Evolutionary conservation across 1,140 invertebrate species (phyloP), one percentile per base, ranked within the genome.

Genomic region (Choristoneura fumiferana): DNA sequence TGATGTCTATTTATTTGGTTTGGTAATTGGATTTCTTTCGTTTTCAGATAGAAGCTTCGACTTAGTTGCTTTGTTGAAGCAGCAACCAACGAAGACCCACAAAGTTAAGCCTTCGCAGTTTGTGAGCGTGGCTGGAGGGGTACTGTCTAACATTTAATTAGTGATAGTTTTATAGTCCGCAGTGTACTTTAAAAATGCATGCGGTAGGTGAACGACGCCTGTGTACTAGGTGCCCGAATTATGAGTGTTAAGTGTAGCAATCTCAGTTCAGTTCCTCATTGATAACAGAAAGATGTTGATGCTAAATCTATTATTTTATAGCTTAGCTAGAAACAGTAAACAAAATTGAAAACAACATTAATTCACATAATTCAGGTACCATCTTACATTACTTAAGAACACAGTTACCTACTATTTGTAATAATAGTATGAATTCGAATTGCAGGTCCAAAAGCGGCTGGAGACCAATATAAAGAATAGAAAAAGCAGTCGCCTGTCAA

Each of bases 11-110:
- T n/a, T n/a, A n/a, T n/a, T n/a, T n/a, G n/a, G n/a, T n/a, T 49
- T 2, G 10, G 43, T 49, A 9, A 14, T 36, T 56, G 10, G 34
- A 13, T 8, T 29, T 56, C 9, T 15, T 29, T 58, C 14, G 8
- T 34, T 81, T 83, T 52, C 75, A 86, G 80, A 83, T 59, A 76
- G 60, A 22, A 76, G 71, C 52, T 86, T 84, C 57, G 78, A 87
- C 43, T 76, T 84, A 10, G 63, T 59, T 12, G 62, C 65, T 6
- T 62, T 87, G 38, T 53, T 84, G 64, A 72, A 69, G 54, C 73
- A 73, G 12, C 71, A 80, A 66, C 43, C 43, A 8, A 22, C 22
- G 53, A 83, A 84, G 67, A 79, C 77, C 53, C 78, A 84, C 54
- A 84, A 84, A 76, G 54, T 17, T 17, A 85, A 78, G 58, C 84